Base-by-base conservation (phyloP, 1,140 invertebrate genomes). In the Brachionus paranguensis region DNA sequence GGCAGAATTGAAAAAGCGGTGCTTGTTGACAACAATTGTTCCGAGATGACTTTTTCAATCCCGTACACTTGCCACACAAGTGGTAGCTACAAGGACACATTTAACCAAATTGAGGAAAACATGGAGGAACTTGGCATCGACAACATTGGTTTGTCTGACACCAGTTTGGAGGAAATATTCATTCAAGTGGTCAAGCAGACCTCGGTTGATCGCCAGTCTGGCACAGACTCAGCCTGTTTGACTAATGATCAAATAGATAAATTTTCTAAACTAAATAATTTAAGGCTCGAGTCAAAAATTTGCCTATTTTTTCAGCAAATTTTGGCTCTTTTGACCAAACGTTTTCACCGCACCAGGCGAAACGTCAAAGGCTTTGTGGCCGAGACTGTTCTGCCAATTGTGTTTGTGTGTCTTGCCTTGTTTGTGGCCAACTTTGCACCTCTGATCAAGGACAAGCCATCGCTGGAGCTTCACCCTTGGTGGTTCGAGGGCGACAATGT, bases 361-460 rank as follows among this genome's bases (percentile, higher is more conserved):
- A 91, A 91, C 86, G 89, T 89, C 78, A 92, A 91, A 86, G 90
- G 90, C 14, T 89, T 92, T 84, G 86, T 92, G 78, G 90, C 89
- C 87, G 91, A 92, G 89, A 91, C 92, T 78, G 87, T 92, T 64
- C 86, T 92, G 11, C 92, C 92, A 10, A 90, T 91, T 20, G 84
- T 88, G 0, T 91, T 92, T 86, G 88, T 92, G 12, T 89, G 90
- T 64, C 72, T 91, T 65, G 90, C 91, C 24, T 88, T 89, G 87
- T 78, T 90, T 11, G 88, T 91, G 47, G 86, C 90, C 1, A 85
- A 89, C 72, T 88, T 90, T 29, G 83, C 87, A 17, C 90, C 91
- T 7, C 86, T 89, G 7, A 85, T 88, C 12, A 76, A 85, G 14
- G 87, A 89, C 76, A 86, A 90, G 84, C 90, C 90, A 14, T 86